A percentile compares a stretch with the other conserved stretches of the same genome.
These are phyloP conservation scores for Bujurquina vittata DNA, from an alignment of 2,113 vertebrate genomes.

Conservation along the genomic window DNA sequence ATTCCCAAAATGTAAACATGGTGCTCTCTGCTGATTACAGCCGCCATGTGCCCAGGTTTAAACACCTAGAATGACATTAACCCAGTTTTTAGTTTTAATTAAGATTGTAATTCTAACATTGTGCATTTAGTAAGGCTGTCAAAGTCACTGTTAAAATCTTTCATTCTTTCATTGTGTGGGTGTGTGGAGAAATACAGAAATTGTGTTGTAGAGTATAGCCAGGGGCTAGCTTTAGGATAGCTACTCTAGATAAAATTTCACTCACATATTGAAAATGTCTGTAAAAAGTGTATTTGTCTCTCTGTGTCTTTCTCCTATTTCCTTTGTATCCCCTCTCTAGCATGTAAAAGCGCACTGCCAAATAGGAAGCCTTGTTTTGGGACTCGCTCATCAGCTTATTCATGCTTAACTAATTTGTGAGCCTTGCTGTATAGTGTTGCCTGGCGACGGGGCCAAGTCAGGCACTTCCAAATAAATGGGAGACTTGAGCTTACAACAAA, in stretches of 20 bases:
- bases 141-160: not conserved
- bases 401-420: slow-evolving; percentile 61
- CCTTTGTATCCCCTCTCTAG: not conserved
- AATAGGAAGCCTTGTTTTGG: slow-evolving; percentile 52
- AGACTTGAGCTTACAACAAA: slow-evolving; percentile 52
- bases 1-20: not conserved
- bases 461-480: slow-evolving; percentile 54
- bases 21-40: slow-evolving; percentile 10
- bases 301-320: not conserved
- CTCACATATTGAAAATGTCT: not conserved
- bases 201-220: not conserved
- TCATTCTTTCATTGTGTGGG: not conserved
- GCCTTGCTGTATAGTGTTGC: slow-evolving; percentile 56
- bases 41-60: not conserved
- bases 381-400: slow-evolving; percentile 54
- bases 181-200: not conserved
- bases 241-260: not conserved
- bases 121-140: not conserved
- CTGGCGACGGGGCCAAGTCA: slow-evolving; percentile 56
- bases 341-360: slow-evolving; percentile 37
- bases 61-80: not conserved
- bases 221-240: not conserved
- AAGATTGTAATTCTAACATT: not conserved
- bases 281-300: not conserved
- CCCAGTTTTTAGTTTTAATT: too few species aligned